These are phyloP conservation scores for Oegoconia quadripuncta DNA, from an alignment of 2,888 invertebrate genomes.

Conservation along the genomic window DNA sequence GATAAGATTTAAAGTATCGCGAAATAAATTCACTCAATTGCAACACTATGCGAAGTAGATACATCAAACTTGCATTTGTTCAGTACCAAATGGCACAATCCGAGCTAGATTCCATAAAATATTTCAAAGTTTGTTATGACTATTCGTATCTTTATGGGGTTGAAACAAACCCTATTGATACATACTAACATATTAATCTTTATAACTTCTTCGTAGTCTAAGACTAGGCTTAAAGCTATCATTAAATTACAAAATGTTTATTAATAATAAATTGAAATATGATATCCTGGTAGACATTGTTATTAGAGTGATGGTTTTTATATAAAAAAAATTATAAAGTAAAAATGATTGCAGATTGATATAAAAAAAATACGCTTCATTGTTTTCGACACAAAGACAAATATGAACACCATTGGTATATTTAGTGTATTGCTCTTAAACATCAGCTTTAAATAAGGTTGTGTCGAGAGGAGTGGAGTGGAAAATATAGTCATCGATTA, in stretches of 20 bases:
- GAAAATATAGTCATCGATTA: conserved; percentile 49
- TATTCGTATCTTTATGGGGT: conserved; percentile 10
- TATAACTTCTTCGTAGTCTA: conserved; percentile 70
- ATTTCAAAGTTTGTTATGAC: conserved; percentile 49
- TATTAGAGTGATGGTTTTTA: conserved; percentile 76
- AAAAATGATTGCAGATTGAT: conserved; percentile 45
- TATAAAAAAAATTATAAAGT: conserved; percentile 60
- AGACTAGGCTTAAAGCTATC: conserved; percentile 72
- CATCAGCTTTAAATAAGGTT: conserved; percentile 49
- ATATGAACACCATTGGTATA: conserved; percentile 44
- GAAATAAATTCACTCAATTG: conserved; percentile 9
- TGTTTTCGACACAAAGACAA: conserved; percentile 39
- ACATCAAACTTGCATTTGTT: conserved; percentile 74
- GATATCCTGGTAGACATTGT: conserved; percentile 75
- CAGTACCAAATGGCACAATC: conserved; percentile 69
- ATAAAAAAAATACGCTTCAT: conserved; percentile 40
- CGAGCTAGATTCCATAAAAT: conserved; percentile 59
- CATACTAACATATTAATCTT: conserved; percentile 46
- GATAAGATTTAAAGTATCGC: too few species aligned
- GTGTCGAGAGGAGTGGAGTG: conserved; percentile 46
- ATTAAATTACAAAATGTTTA: conserved; percentile 65
- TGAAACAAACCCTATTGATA: conserved; percentile 18
- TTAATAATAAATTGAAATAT: conserved; percentile 63
- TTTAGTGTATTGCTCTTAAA: conserved; percentile 18
- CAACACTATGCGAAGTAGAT: conserved; percentile 30